Base-by-base conservation (phyloP, 2,888 invertebrate species). In the Tillus elongatus region DNA sequence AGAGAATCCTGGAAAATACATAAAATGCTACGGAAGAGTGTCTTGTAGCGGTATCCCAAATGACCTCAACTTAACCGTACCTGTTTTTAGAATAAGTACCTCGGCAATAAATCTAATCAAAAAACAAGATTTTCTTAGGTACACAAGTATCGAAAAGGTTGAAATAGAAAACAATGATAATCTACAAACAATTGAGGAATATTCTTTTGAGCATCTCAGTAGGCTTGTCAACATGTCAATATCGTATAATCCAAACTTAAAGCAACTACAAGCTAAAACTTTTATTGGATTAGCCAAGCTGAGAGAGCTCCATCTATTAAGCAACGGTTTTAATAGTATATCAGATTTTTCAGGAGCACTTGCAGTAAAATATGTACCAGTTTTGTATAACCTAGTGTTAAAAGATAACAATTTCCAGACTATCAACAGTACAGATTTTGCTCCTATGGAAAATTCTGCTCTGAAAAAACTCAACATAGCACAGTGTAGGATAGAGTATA, bases 151-250 rank as follows among this genome's bases (percentile, higher is more conserved):
- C 27, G 61, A 60, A 48, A 55, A 58, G 2, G 51, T 76, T 8
- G 66, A 69, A 44, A 67, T 76, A 38, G 75, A 75, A 53, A 71
- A 71, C 0, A 76, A 76, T 46, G 67, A 68, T 43, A 61, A 68
- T 34, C 56, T 77, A n/a, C 61, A 47, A 9, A 55, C 59, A 34
- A 64, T 77, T 13, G 63, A 70, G 45, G 64, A 69, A 0, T 70
- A 72, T 4, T 50, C 63, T 1, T 77, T 77, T 48, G 51, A 55
- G 11, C 69, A 71, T 41, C 56, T 76, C 45, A 62, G 57, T 0
- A 64, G 63, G 11, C 51, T 77, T 14, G 57, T 63, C 29, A 70
- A 71, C 33, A 52, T 77, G 6, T 73, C 74, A 0, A 70, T 77
- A 47, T 73, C 73, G 0, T 73, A 69, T 48, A 76, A 75, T 47